phyloP scores from a whole-genome alignment of 2,113 vertebrate species.

The Mungos mungo region DNA sequence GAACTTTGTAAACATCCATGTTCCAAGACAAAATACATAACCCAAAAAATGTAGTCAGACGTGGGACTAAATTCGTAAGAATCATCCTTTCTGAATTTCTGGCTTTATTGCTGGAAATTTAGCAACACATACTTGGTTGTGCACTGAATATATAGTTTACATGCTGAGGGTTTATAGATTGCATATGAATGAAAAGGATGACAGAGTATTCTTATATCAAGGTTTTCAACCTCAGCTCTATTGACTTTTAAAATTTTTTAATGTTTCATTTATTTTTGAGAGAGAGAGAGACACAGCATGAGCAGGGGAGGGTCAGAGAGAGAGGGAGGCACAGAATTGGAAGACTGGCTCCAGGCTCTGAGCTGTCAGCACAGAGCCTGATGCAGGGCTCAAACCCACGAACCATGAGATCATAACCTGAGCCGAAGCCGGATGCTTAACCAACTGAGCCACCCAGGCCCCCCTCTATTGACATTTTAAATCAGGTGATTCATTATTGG shows the following conservation, averaged over 20 bases:
- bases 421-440: no score
- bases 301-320: no score
- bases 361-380: no score
- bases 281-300: no score
- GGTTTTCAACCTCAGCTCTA: neutral
- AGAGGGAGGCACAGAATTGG: no score
- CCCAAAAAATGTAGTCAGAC: neutral
- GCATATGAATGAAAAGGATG: neutral
- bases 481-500: neutral
- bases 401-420: no score
- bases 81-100: neutral
- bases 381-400: no score
- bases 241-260: neutral
- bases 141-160: neutral
- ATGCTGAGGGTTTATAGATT: neutral
- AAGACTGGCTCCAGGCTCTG: no score
- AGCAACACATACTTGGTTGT: conserved; percentile 5
- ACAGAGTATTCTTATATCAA: neutral
- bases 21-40: neutral
- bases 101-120: neutral
- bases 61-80: neutral
- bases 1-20: neutral
- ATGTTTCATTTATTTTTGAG: no score
- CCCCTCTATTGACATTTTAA: neutral
- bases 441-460: no score